Base-by-base conservation (phyloP, 2,113 vertebrate genomes). In the Acanthisitta chloris region DNA sequence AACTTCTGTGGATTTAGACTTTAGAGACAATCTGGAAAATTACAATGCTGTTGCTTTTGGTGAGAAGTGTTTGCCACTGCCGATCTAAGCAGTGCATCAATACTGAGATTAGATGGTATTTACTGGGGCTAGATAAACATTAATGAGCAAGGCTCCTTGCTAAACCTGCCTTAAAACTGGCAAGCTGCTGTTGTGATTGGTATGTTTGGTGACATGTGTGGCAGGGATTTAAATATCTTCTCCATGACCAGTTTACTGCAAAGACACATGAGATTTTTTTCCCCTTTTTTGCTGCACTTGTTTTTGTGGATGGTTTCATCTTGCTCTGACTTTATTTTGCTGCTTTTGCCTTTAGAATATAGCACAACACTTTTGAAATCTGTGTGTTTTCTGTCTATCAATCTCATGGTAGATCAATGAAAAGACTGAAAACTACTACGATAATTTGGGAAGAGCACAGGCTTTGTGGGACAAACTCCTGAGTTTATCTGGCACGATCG, bases 401-500 rank as follows among this genome's bases (percentile, higher is more conserved):
- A 92, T 92, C 52, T 71, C 40, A 13, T 84, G 95, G 25, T 64
- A 99, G 99, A 97, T 99, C 95, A 99, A 98, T n/a, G 99, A 99
- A 94, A 99, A 99, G 97, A 98, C 98, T 0, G 99, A 99, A 81
- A 94, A 97, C 40, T 98, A 98, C 71, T 96, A 98, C 95, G 99
- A 99, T 86, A 99, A 99, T 97, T 96, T 99, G 42, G 97, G 92
- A 86, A 98, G 98, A 94, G 99, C 98, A 52, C 97, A 99, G 97
- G 98, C 98, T 96, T 96, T 99, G 93, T 99, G 99, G 99, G 99
- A 99, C 81, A 99, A 99, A 93, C 98, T 99, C 95, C 97, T 98
- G 58, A 95, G 97, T 82, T 92, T 99, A 42, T 99, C 98, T 20
- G 97, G 74, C 57, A 98, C 97, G 15, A 94, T 99, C 6, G 99